Base-by-base conservation (phyloP, 2,888 invertebrate species). In the Glomeris marginata region DNA sequence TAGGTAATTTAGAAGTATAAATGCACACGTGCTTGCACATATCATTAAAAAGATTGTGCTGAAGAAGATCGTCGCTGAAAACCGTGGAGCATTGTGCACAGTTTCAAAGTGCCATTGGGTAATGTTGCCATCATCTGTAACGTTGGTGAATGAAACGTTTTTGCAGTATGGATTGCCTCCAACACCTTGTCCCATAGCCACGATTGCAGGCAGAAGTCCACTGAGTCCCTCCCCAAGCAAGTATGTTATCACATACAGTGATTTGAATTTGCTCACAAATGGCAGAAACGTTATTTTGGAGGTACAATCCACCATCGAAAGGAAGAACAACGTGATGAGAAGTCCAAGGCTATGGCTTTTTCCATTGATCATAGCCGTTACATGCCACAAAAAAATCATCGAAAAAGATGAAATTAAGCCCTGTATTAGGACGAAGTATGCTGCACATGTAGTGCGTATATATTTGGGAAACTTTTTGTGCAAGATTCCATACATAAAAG, bases 211-310 rank as follows among this genome's bases (percentile, higher is more conserved):
- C 52, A 87, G 58, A 58, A 90, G 76, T 0, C 87, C 86, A 60
- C 83, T 82, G 36, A 86, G 67, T 0, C 84, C 82, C 69, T 86
- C 85, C 13, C 87, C 87, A 51, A 84, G 77, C 54, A 86, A 77
- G 64, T 84, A 87, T 1, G 84, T 84, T 1, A 80, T 77, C 57
- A 90, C 71, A 63, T 86, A 90, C 45, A 76, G 71, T 52, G 79
- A 77, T 21, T 65, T 63, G 63, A 80, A 85, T 58, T 64, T 59
- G 2, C 69, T 76, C 76, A 90, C 77, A 65, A 81, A 86, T 6
- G 88, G 87, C 69, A 88, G 78, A 63, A 84, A 90, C 11, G 86
- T 71, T 51, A 90, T 84, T 1, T 86, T 84, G 57, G 85, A 84
- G 16, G 84, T 84, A 64, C 86, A 85, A 54, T 85, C 84, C 15